These are phyloP conservation scores for Rhegmatorhina hoffmannsi DNA, from an alignment of 2,113 vertebrate species.

Conservation along the genomic window DNA sequence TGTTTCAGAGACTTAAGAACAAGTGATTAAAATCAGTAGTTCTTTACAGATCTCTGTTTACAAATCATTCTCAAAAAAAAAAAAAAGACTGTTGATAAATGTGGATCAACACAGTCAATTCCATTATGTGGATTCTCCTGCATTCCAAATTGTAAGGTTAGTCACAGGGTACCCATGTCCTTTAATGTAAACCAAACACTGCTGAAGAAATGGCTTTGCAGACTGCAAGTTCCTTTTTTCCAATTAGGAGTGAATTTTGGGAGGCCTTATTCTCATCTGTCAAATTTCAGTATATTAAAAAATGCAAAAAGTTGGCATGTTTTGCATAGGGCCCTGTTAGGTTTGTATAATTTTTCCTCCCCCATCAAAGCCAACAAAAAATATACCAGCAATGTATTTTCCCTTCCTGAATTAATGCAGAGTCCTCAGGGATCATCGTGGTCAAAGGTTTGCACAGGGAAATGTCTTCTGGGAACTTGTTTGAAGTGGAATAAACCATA, in stretches of 20 bases:
- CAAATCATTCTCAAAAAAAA: not conserved
- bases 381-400: not conserved
- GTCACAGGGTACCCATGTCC: not conserved
- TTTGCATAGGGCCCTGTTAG: not conserved
- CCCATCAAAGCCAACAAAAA: not conserved
- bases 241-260: not conserved
- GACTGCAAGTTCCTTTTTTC: not conserved
- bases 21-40: not conserved
- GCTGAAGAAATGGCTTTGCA: not conserved
- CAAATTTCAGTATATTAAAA: not conserved
- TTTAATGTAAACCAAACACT: not conserved
- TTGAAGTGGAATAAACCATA: not conserved
- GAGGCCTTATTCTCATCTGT: slow-evolving; percentile 11
- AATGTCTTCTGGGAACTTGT: not conserved
- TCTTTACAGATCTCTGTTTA: not conserved
- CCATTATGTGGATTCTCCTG: not conserved
- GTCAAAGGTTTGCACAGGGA: not conserved
- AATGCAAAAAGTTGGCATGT: not conserved
- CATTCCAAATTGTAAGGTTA: not conserved
- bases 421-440: not conserved
- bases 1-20: not conserved
- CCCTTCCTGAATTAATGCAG: not conserved
- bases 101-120: not conserved
- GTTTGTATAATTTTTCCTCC: not conserved
- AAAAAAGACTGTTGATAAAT: not conserved